These are phyloP conservation scores for Asarcornis scutulata DNA, from an alignment of 2,113 vertebrate genomes.

Conservation along the genomic window DNA sequence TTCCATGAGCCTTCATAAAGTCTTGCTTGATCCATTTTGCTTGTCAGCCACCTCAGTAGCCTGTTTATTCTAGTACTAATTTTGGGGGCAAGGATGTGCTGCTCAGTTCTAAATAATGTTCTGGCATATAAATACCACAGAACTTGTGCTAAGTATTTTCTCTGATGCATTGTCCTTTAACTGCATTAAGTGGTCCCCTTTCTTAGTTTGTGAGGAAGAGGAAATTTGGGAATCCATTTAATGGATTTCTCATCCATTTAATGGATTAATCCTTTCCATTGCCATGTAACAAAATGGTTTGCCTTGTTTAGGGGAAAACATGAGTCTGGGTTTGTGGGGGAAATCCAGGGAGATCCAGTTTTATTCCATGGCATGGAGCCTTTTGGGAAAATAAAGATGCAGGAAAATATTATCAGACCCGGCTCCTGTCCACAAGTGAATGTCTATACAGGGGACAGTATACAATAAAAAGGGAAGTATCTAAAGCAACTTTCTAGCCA, in stretches of 20 bases:
- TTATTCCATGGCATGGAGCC: not conserved
- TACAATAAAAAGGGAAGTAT: not conserved
- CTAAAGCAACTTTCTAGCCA: not conserved
- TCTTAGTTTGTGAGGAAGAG: not conserved
- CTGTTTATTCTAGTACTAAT: not conserved
- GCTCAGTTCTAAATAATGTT: not conserved
- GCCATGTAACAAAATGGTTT: not conserved
- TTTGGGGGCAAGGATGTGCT: not conserved
- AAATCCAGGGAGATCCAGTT: not conserved
- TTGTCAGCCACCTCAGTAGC: not conserved
- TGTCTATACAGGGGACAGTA: not conserved
- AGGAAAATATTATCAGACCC: not conserved
- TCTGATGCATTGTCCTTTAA: not conserved
- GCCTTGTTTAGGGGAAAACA: not conserved
- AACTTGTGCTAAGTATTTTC: not conserved
- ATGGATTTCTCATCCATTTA: not conserved
- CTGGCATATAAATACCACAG: not conserved
- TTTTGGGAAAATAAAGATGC: not conserved
- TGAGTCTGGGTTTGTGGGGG: not conserved
- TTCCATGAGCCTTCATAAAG: not conserved
- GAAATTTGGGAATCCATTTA: not conserved
- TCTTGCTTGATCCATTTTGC: not conserved
- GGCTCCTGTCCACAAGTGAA: not conserved
- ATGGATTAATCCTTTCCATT: not conserved
- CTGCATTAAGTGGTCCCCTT: not conserved